Evolutionary conservation across 2,888 invertebrate genomes (phyloP).

Genomic region (Chromoteleia sp.): DNA sequence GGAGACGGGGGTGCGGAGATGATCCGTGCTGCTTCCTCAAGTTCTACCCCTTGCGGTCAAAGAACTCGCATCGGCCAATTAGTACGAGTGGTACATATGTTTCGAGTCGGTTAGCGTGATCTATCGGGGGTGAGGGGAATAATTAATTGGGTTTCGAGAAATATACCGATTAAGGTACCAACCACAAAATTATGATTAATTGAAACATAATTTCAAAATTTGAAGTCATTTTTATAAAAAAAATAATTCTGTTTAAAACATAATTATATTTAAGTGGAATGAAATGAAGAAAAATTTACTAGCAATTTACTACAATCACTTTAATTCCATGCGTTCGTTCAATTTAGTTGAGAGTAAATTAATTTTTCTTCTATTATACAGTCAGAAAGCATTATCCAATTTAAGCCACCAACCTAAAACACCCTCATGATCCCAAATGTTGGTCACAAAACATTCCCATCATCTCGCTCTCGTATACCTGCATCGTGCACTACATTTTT

Average conservation of each 20-base stretch:
- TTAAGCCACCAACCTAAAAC: background rate
- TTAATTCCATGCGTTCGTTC: too few species aligned
- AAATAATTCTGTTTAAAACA: too few species aligned
- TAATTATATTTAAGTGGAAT: too few species aligned
- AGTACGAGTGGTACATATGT: conserved; percentile 52
- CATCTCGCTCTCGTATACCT: conserved; percentile 5
- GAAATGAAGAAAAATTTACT: background rate
- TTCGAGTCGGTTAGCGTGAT: conserved; percentile 32
- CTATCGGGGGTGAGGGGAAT: background rate
- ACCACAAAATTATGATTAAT: too few species aligned
- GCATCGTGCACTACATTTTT: conserved; percentile 12
- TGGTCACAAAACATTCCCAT: conserved; percentile 42
- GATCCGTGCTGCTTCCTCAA: conserved; percentile 36
- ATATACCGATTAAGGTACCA: too few species aligned
- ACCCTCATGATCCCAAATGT: conserved; percentile 80
- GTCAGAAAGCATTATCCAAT: conserved; percentile 19
- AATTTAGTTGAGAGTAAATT: background rate
- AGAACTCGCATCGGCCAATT: conserved; percentile 43
- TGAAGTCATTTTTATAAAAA: too few species aligned
- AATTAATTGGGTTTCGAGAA: background rate
- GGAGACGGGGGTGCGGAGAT: too few species aligned
- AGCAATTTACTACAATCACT: too few species aligned
- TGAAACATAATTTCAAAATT: too few species aligned
- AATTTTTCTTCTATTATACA: conserved; percentile 1
- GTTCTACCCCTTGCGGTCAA: conserved; percentile 44